Percentiles rank a stretch among this genome's conserved stretches.
These are phyloP conservation scores for Limonius californicus DNA, from an alignment of 1,140 invertebrate species.

Conservation along the genomic window DNA sequence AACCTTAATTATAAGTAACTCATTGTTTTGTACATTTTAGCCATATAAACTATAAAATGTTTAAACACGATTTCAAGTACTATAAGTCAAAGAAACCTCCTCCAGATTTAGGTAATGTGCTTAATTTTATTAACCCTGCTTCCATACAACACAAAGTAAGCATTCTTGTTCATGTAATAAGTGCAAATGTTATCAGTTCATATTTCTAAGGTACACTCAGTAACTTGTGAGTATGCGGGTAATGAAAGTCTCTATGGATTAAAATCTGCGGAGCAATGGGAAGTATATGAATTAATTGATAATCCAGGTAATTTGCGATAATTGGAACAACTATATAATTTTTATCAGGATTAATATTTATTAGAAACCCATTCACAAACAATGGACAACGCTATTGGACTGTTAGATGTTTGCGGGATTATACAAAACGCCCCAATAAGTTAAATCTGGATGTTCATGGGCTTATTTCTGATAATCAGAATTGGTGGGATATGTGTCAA, in stretches of 20 bases:
- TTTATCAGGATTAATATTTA: slow-evolving; percentile 68
- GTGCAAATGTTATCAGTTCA: slow-evolving; percentile 24
- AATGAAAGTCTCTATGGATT: slow-evolving; percentile 48
- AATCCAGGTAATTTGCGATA: slow-evolving; percentile 51
- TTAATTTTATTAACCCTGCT: slow-evolving; percentile 46
- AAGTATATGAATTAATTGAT: slow-evolving; percentile 52
- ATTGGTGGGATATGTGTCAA: slow-evolving; percentile 47
- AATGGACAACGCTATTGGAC: slow-evolving; percentile 81
- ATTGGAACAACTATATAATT: neutral
- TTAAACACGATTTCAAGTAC: slow-evolving; percentile 52
- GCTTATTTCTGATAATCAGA: slow-evolving; percentile 44
- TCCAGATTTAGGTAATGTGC: slow-evolving; percentile 52
- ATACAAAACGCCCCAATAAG: slow-evolving; percentile 71
- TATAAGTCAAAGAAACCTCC: slow-evolving; percentile 53
- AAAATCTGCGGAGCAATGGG: slow-evolving; percentile 52
- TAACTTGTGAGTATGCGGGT: neutral
- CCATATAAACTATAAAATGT: too few relatives aligned
- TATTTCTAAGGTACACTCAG: neutral
- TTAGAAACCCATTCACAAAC: slow-evolving; percentile 78
- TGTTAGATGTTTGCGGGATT: slow-evolving; percentile 69
- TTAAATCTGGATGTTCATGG: slow-evolving; percentile 68
- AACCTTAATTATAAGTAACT: too few relatives aligned
- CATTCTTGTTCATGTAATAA: neutral
- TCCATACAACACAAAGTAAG: neutral
- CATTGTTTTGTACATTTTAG: too few relatives aligned